phyloP scores from a whole-genome alignment of 2,113 vertebrate genomes.

The Petromus typicus region DNA sequence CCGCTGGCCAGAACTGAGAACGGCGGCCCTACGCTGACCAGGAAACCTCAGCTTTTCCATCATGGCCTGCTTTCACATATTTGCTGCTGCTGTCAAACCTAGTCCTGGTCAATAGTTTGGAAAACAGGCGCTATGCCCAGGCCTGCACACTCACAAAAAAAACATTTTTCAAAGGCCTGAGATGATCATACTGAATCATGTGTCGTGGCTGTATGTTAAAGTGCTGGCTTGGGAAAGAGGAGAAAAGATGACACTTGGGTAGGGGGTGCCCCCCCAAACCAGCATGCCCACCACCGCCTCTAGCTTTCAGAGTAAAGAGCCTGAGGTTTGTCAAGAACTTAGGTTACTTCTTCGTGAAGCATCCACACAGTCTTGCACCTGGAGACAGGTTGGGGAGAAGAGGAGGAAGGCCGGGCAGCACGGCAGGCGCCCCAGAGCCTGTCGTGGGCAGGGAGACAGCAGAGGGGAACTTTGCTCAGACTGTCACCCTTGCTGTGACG shows the following conservation, averaged over 20 bases:
- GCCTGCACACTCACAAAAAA: background rate
- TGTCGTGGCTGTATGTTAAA: background rate
- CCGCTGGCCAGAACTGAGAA: background rate
- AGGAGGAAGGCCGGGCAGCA: background rate
- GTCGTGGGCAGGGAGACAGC: constrained; percentile 28
- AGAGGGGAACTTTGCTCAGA: constrained; percentile 78
- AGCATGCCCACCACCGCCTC: background rate
- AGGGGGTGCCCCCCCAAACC: background rate
- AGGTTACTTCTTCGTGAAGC: background rate
- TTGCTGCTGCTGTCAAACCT: constrained; percentile 35
- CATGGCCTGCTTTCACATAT: constrained; percentile 45
- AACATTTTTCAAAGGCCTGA: background rate
- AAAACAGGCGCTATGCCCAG: constrained; percentile 57
- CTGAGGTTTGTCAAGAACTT: background rate
- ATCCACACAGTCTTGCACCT: background rate
- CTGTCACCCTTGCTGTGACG: constrained; percentile 73
- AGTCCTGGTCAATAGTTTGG: constrained; percentile 21
- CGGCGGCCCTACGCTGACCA: background rate
- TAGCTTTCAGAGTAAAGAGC: background rate
- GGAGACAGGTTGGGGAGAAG: background rate
- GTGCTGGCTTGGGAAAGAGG: background rate
- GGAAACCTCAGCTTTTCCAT: constrained; percentile 59
- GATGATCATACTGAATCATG: background rate
- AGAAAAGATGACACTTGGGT: background rate
- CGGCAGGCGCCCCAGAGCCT: background rate